Base-by-base conservation (phyloP, 2,888 invertebrate species). In the Xestoiulus laeticollis region DNA sequence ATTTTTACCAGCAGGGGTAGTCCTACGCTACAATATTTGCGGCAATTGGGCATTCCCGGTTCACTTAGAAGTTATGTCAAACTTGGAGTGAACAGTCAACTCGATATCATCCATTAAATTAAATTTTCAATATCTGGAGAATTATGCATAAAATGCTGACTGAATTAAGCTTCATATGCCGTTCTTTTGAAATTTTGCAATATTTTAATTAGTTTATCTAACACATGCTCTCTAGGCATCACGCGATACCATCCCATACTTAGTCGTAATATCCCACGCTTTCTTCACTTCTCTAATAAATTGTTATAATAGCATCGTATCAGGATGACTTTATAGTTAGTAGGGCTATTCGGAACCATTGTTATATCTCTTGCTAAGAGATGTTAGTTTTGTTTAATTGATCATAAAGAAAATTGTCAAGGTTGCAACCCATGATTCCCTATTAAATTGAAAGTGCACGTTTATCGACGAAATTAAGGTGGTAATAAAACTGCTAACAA, bases 381-480 rank as follows among this genome's bases (percentile, higher is more conserved):
- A 78, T 78, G 78, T 16, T 78, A 78, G 78, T 78, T 78, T 78
- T 78, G 78, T 30, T 78, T 78, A 78, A 78, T 78, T 78, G 78
- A 16, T 78, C 78, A 78, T 78, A 78, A 78, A 78, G 78, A 12
- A 5, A 26, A 68, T 26, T 22, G 12, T 68, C 68, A 78, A 78
- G 30, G 78, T 30, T 78, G 78, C 30, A 32, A 30, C 78, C 2
- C 16, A 78, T 78, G 78, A 30, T 26, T 78, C 30, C 30, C 1
- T 78, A 30, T 30, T 26, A 26, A 78, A 30, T 30, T 78, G 12
- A 78, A 78, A 30, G 78, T 78, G 30, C 30, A 78, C 16, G 30
- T 32, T 32, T 78, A 78, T 78, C 30, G 78, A 16, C 30, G 30
- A 78, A 78, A 78, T 78, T 78, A 30, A 38, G 12, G 78, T 30